Base-by-base conservation (phyloP, 2,797 vertebrate genomes). In the Iguana delicatissima region DNA sequence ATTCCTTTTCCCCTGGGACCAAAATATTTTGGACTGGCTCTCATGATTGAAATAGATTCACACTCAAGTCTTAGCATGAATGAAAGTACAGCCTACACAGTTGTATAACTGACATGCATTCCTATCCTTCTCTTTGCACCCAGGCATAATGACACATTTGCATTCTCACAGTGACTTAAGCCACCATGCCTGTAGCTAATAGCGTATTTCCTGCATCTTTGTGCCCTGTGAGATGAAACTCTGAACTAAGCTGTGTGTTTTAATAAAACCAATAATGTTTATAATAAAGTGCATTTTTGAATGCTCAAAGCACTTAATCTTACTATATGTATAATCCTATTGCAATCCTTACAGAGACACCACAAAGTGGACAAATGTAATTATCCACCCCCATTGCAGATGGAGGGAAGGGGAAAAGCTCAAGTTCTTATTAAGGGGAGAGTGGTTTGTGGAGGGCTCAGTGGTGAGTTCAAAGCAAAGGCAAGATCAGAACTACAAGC, bases 31-130 rank as follows among this genome's bases (percentile, higher is more conserved):
- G 35, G 26, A 38, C 42, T 79, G 74, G 16, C 42, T 57, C 59
- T 87, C 29, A 6, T 79, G 26, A 80, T 69, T n/a, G 52, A 16
- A 69, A 69, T 24, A 69, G 76, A 80, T 80, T 52, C 38, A 32
- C 50, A 62, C 18, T 80, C 74, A 85, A 79, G 57, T 79, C 74
- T 32, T 85, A 80, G 82, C 73, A 89, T 69, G 73, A 85, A 69
- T 79, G 62, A 69, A 85, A 79, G 82, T 32, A 12, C 38, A 52
- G 72, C 73, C 72, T 89, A 50, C 72, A 46, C 69, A 83, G n/a
- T 59, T 59, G 59, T 89, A 89, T 82, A 74, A 62, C 9, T 89
- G 88, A 14, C 73, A 38, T 59, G 38, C 1, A 67, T 14, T 38
- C 59, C 18, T 55, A 20, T 74, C 38, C 69, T 89, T 89, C 67